Evolutionary conservation across 2,113 vertebrate species (phyloP).

Genomic region (Pionites leucogaster): DNA sequence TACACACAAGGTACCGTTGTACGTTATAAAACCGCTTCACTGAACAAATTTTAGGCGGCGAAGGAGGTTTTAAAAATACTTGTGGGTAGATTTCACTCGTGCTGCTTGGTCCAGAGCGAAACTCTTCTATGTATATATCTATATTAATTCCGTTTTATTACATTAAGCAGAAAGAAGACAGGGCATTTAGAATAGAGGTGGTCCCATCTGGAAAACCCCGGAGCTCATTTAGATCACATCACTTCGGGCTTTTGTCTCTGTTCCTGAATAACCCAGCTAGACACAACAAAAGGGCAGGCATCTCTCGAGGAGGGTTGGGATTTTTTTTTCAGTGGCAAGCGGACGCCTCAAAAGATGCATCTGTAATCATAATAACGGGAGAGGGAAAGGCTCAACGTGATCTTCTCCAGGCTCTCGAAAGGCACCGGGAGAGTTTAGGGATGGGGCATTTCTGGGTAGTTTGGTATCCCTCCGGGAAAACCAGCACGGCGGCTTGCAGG

Average conservation of each 20-base stretch:
- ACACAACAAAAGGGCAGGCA: constrained; percentile 75
- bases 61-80: background rate
- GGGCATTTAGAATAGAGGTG: constrained; percentile 70
- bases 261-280: constrained; percentile 77
- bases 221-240: constrained; percentile 93
- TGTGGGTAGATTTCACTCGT: background rate
- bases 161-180: constrained; percentile 47
- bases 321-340: constrained; percentile 37
- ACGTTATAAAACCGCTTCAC: background rate
- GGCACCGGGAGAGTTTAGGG: background rate
- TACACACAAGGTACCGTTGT: background rate
- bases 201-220: constrained; percentile 93
- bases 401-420: constrained; percentile 35
- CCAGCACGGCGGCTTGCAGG: background rate
- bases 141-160: background rate
- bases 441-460: constrained; percentile 16
- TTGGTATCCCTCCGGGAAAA: background rate
- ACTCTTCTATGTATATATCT: background rate
- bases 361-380: constrained; percentile 12
- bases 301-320: constrained; percentile 39
- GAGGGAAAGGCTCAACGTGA: constrained; percentile 1
- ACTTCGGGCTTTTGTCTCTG: constrained; percentile 89
- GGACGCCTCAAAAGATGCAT: constrained; percentile 58
- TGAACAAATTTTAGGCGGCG: background rate
- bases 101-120: background rate